Percentiles rank a stretch among this genome's conserved stretches.
Evolutionary conservation across 2,888 invertebrate species (phyloP).

Genomic region (Incurvaria masculella): DNA sequence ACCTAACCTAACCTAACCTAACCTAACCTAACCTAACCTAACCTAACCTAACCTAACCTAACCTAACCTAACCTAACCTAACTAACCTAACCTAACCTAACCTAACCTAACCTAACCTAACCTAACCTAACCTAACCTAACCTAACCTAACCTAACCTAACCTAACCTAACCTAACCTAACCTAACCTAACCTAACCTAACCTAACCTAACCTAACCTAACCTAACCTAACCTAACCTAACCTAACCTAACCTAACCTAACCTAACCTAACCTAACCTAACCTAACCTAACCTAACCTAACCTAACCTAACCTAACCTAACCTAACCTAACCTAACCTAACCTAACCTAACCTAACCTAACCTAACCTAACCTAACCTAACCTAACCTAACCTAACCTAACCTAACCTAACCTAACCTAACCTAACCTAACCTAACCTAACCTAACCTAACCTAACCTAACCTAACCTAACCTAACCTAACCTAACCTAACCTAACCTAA

Average conservation of each 20-base stretch:
- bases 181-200: constrained; percentile 9
- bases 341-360: constrained; percentile 9
- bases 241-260: constrained; percentile 8
- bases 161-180: constrained; percentile 10
- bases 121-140: constrained; percentile 1
- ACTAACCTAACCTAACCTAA: constrained; percentile 1
- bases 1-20: constrained; percentile 1
- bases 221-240: constrained; percentile 7
- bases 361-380: constrained; percentile 8
- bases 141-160: constrained; percentile 6
- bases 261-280: constrained; percentile 8
- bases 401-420: constrained; percentile 13
- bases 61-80: constrained; percentile 1
- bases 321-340: constrained; percentile 6
- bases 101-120: constrained; percentile 1
- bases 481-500: too few species aligned
- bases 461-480: constrained; percentile 14
- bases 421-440: constrained; percentile 13
- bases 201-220: constrained; percentile 5
- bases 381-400: constrained; percentile 7
- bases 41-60: constrained; percentile 1
- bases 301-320: constrained; percentile 4
- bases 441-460: constrained; percentile 14
- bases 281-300: constrained; percentile 7
- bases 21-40: constrained; percentile 1